phyloP scores from a whole-genome alignment of 2,113 vertebrate species.

The Meriones unguiculatus region DNA sequence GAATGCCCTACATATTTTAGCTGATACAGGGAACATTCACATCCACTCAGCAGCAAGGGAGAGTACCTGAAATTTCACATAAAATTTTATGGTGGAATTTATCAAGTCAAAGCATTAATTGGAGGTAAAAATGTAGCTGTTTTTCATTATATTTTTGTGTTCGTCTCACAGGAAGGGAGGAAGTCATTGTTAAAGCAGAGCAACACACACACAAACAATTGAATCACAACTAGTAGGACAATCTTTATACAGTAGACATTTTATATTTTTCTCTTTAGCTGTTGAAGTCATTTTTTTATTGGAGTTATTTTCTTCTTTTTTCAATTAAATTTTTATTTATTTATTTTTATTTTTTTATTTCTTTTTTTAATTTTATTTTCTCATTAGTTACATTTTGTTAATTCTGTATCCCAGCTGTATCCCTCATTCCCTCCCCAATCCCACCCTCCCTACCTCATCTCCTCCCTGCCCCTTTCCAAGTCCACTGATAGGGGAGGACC shows the following conservation, averaged over 20 bases:
- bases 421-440: too few relatives aligned
- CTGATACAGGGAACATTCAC: constrained; percentile 52
- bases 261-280: constrained; percentile 50
- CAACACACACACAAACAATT: background rate
- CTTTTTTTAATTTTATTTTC: too few relatives aligned
- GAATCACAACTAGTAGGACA: background rate
- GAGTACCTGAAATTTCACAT: constrained; percentile 57
- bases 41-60: constrained; percentile 67
- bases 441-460: too few relatives aligned
- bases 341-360: too few relatives aligned
- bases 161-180: background rate
- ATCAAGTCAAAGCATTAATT: constrained; percentile 75
- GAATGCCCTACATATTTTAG: constrained; percentile 63
- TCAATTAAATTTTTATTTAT: too few relatives aligned
- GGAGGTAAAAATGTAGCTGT: constrained; percentile 48
- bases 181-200: background rate
- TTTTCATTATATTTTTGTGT: background rate
- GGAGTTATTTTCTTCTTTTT: too few relatives aligned
- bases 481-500: too few relatives aligned
- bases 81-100: constrained; percentile 61
- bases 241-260: background rate
- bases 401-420: too few relatives aligned
- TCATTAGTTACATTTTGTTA: too few relatives aligned
- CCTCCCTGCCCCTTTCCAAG: too few relatives aligned
- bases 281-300: constrained; percentile 47